A percentile compares a stretch with the other conserved stretches of the same genome.
Conservation (phyloP, 1,140 invertebrate species). For the Macrocentrus cingulum region DNA sequence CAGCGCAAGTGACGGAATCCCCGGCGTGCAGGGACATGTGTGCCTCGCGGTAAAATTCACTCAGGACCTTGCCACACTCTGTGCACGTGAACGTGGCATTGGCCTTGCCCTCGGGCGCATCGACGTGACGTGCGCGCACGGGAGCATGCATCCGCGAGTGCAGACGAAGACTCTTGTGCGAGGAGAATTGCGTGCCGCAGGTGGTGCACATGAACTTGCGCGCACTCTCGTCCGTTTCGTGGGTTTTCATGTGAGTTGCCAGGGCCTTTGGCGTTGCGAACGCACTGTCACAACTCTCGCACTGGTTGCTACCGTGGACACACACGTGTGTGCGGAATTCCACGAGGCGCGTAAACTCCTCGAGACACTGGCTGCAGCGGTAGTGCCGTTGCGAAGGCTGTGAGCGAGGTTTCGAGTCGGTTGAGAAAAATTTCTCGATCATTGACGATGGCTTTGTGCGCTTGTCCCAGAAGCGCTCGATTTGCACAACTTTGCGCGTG, state of each 20-base stretch:
- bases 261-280: constrained; percentile 52
- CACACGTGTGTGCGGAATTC: constrained; percentile 52
- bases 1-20: constrained; percentile 61
- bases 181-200: constrained; percentile 68
- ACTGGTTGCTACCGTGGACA: constrained; percentile 46
- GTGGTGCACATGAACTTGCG: constrained; percentile 59
- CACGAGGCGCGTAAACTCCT: constrained; percentile 47
- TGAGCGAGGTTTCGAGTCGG: constrained; percentile 30
- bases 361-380: constrained; percentile 50
- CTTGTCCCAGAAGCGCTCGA: constrained; percentile 60
- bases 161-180: constrained; percentile 68
- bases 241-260: constrained; percentile 47
- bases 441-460: constrained; percentile 44
- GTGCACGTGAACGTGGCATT: constrained; percentile 48
- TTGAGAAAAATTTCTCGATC: constrained; percentile 57
- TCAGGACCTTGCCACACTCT: constrained; percentile 58
- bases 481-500: constrained; percentile 61
- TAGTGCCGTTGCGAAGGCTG: constrained; percentile 39
- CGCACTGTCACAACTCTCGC: constrained; percentile 48
- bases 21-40: constrained; percentile 68
- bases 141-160: constrained; percentile 73
- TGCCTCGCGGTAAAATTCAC: constrained; percentile 63
- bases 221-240: constrained; percentile 35
- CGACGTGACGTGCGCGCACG: constrained; percentile 62
- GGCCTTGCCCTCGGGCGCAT: constrained; percentile 57